Percentiles rank a stretch among this genome's conserved stretches.
These are phyloP conservation scores for Lerema accius DNA, from an alignment of 1,140 invertebrate genomes.

Conservation along the genomic window DNA sequence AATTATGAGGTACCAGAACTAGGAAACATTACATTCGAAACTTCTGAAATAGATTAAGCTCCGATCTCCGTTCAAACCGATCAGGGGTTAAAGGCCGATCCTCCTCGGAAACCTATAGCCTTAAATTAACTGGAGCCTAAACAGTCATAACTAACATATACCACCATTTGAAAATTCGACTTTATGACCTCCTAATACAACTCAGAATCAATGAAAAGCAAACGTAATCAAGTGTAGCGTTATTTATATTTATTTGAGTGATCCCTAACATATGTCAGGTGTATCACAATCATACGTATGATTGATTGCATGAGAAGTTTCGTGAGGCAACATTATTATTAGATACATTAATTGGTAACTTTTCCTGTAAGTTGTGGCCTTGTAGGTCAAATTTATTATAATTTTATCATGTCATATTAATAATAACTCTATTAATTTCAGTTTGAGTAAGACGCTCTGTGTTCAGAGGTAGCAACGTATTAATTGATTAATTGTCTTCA, in stretches of 20 bases:
- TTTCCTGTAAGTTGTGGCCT: slow-evolving; percentile 22
- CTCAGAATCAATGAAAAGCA: slow-evolving; percentile 4
- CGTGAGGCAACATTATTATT: slow-evolving; percentile 29
- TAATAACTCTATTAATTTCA: neutral
- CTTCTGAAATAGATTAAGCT: slow-evolving; percentile 32
- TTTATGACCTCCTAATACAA: slow-evolving; percentile 16
- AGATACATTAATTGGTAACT: slow-evolving; percentile 16
- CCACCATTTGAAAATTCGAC: slow-evolving; percentile 14
- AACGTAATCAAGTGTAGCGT: slow-evolving; percentile 27
- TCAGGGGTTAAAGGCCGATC: slow-evolving; percentile 30
- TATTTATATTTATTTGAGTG: slow-evolving; percentile 25
- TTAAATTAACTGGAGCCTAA: slow-evolving; percentile 21
- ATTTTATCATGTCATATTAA: slow-evolving; percentile 18
- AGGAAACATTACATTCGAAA: slow-evolving; percentile 1
- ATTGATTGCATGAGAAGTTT: slow-evolving; percentile 28
- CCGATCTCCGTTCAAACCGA: slow-evolving; percentile 31
- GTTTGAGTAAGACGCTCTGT: neutral
- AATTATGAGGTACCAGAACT: neutral
- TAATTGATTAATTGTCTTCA: neutral
- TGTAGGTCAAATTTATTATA: slow-evolving; percentile 20
- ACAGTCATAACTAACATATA: slow-evolving; percentile 14
- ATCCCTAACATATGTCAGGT: slow-evolving; percentile 32
- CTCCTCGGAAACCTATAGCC: slow-evolving; percentile 34
- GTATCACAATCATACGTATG: slow-evolving; percentile 35
- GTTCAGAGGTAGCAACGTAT: neutral